Evolutionary conservation across 92 coral and sea anemone genomes (phyloP).

Genomic region (Zoanthus gigantus): DNA sequence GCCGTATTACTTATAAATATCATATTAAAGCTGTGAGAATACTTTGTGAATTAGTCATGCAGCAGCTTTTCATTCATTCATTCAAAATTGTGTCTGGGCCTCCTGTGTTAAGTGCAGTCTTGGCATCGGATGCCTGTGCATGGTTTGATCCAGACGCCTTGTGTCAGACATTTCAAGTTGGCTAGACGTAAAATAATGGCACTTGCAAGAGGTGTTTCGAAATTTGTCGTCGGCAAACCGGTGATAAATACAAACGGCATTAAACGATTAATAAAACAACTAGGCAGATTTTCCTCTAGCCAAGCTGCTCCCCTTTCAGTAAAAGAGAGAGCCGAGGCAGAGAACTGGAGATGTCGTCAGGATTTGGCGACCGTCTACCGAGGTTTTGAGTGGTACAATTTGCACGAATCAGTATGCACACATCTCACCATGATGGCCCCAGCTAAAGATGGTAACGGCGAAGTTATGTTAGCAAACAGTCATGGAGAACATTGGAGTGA

Average conservation of each 20-base stretch:
- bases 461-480: conserved; percentile 66
- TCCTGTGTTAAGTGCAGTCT: too few species aligned
- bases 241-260: background rate
- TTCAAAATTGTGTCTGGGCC: too few species aligned
- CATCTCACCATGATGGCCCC: conserved; percentile 81
- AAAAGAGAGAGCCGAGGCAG: conserved; percentile 20
- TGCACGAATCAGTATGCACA: conserved; percentile 65
- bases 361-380: conserved; percentile 74
- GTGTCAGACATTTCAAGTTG: too few species aligned
- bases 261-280: background rate
- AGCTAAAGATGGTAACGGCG: conserved; percentile 68
- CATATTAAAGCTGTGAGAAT: too few species aligned
- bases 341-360: conserved; percentile 62
- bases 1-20: too few species aligned
- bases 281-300: background rate
- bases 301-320: background rate
- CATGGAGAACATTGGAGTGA: conserved; percentile 81
- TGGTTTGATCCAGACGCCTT: too few species aligned
- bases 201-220: background rate
- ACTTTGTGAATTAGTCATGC: too few species aligned
- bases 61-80: too few species aligned
- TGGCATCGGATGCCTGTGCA: too few species aligned
- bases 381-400: conserved; percentile 54
- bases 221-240: background rate
- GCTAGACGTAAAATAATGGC: background rate